Evolutionary conservation across 2,888 invertebrate species (phyloP), one percentile per base, ranked within the genome.

Genomic region (Heliconius ismenius): DNA sequence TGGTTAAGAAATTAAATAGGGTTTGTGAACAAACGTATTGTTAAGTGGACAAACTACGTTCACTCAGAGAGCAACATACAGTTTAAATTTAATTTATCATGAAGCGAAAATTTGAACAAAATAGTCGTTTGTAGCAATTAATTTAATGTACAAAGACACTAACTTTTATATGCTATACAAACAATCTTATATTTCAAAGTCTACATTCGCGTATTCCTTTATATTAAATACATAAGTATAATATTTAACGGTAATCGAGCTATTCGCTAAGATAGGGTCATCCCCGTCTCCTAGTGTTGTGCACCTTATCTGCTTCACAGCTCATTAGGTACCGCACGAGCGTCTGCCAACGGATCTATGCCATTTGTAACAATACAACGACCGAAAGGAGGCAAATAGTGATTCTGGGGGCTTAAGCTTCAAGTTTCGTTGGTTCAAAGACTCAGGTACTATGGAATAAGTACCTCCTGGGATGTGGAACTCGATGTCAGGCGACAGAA

Each of bases 221-320:
- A 77, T 69, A 82, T 32, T 32, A 7, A 32, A 84, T 83, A 84
- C 78, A 82, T 85, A 64, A 73, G 64, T 74, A 75, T 80, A 87
- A 81, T 75, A 78, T 77, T 81, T 83, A 85, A 83, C 84, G 82
- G 84, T 88, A 87, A 87, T 85, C 88, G 88, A 91, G 86, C 87
- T 87, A 87, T 88, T 83, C 85, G 83, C 86, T 86, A 83, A 90
- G 91, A 92, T 92, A 91, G 87, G 87, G 86, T 89, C 90, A 92
- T 92, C 89, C 76, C 89, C 88, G 89, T 88, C 88, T 88, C 85
- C 88, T 89, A 84, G 84, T 87, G 88, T 87, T 86, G 88, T 87
- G 83, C 88, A 90, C 90, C 94, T 94, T 95, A 95, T 95, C 95
- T 94, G 87, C 90, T 95, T 95, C 93, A 95, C 94, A 91, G 92